Base-by-base conservation (phyloP, 2,888 invertebrate species). In the Bruchidius siliquastri region DNA sequence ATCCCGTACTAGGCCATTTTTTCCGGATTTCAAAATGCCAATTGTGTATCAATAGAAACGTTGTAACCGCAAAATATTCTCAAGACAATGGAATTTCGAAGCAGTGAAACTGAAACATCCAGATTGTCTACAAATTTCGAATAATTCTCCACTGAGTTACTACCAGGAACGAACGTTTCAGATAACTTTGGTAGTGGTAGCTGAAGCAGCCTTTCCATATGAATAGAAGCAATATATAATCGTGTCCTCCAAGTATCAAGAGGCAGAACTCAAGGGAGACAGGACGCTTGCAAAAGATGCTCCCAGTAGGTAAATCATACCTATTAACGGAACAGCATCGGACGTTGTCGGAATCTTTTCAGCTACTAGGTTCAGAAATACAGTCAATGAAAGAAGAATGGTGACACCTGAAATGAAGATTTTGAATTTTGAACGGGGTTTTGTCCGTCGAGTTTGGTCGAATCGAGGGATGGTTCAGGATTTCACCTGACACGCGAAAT, bases 291-390 rank as follows among this genome's bases (percentile, higher is more conserved):
- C 84, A 86, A 84, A 87, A 83, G 85, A 87, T 86, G 86, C 86
- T 85, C 85, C 85, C 85, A 83, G 83, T 80, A 80, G 82, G 80
- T 80, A 83, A 84, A 84, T 83, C 86, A 85, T 91, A 93, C 93
- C 93, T 92, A 93, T 93, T 87, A 93, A 90, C 87, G 93, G 93
- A 87, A 93, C 93, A 88, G 93, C 93, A 88, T 93, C 93, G 88
- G 93, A 93, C 84, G 93, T 92, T 81, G 93, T 92, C 88, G 96
- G 97, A 93, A 97, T 94, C 89, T 96, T 96, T 92, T 97, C 97
- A 83, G 96, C 96, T 87, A 98, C 96, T 91, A 97, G 94, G 91
- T 97, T 96, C 90, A 97, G 93, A 92, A 97, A 97, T 88, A 97
- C 97, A 90, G 96, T 97, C 91, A 97, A 93, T 88, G 97, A 97